A percentile compares a stretch with the other conserved stretches of the same genome.
Conservation (phyloP, 2,888 invertebrate genomes). For the Aphelenchoides bicaudatus region DNA sequence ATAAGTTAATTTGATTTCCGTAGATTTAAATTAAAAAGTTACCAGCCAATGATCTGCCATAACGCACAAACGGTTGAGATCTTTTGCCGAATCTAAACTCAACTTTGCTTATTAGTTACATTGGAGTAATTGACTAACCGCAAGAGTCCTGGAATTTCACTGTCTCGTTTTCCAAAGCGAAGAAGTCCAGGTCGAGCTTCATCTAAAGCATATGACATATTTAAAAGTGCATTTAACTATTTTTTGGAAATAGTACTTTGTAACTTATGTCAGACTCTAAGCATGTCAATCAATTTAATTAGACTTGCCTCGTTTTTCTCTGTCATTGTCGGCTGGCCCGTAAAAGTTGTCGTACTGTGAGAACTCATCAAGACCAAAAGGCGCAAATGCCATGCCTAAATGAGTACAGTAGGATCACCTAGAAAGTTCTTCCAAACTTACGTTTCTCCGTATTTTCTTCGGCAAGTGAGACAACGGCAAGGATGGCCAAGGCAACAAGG, state of each 20-base stretch:
- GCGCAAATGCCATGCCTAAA: background rate
- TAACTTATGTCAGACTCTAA: background rate
- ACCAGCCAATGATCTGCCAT: background rate
- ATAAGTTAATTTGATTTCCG: no score
- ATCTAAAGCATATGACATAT: conserved; percentile 1
- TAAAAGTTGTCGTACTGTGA: conserved; percentile 5
- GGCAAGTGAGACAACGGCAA: background rate
- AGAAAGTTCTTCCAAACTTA: no score
- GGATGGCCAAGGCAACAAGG: background rate
- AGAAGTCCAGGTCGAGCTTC: conserved; percentile 33
- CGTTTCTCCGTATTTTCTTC: background rate
- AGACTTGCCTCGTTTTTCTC: conserved; percentile 4
- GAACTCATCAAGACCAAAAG: background rate
- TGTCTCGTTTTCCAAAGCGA: conserved; percentile 30
- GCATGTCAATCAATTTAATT: conserved; percentile 5
- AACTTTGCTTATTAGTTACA: background rate
- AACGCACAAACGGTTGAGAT: background rate
- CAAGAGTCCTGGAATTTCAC: conserved; percentile 29
- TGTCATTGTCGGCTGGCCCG: background rate
- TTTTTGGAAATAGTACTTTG: no score
- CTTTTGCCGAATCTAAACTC: background rate
- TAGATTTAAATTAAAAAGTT: background rate
- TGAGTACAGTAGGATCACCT: background rate
- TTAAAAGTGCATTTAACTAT: background rate
- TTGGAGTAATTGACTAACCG: conserved; percentile 23